These are phyloP conservation scores for Catamblyrhynchus diadema DNA, from an alignment of 2,797 vertebrate genomes.

Conservation along the genomic window DNA sequence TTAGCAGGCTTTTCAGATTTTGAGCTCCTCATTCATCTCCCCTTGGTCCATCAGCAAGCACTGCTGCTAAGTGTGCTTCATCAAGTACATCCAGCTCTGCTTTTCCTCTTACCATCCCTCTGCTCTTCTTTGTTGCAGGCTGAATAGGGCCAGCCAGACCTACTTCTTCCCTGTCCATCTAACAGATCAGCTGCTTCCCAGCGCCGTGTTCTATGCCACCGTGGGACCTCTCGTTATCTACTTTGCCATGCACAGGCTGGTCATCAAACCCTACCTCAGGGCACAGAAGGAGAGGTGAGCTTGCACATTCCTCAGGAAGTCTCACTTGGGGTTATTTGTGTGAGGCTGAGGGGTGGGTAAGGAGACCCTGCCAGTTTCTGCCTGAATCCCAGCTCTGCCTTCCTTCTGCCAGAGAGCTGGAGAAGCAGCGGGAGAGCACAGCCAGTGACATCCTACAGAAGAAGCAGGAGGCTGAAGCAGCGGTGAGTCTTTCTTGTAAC, in stretches of 20 bases:
- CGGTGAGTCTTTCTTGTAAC: conserved; percentile 77
- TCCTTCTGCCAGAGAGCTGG: conserved; percentile 82
- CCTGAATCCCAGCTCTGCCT: background rate
- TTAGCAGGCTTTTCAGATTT: background rate
- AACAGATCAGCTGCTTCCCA: conserved; percentile 96
- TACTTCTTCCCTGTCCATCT: conserved; percentile 97
- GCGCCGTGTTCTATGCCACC: conserved; percentile 96
- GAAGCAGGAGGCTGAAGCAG: conserved; percentile 94
- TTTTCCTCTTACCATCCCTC: background rate
- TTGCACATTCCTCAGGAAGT: background rate
- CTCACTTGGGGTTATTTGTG: background rate
- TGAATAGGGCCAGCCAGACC: conserved; percentile 97
- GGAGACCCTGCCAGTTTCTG: background rate
- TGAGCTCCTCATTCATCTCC: background rate
- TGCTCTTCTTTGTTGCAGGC: conserved; percentile 71
- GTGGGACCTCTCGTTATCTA: conserved; percentile 92
- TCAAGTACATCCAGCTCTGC: background rate
- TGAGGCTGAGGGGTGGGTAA: background rate
- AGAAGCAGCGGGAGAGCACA: conserved; percentile 90
- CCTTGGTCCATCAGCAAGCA: background rate
- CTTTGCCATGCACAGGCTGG: conserved; percentile 90
- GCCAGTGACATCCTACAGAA: conserved; percentile 89
- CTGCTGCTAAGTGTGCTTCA: background rate
- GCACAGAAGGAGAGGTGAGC: conserved; percentile 93
- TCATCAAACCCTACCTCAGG: conserved; percentile 93